These are phyloP conservation scores for Chalcosyrphus nemorum DNA, from an alignment of 2,888 invertebrate species.

Conservation along the genomic window DNA sequence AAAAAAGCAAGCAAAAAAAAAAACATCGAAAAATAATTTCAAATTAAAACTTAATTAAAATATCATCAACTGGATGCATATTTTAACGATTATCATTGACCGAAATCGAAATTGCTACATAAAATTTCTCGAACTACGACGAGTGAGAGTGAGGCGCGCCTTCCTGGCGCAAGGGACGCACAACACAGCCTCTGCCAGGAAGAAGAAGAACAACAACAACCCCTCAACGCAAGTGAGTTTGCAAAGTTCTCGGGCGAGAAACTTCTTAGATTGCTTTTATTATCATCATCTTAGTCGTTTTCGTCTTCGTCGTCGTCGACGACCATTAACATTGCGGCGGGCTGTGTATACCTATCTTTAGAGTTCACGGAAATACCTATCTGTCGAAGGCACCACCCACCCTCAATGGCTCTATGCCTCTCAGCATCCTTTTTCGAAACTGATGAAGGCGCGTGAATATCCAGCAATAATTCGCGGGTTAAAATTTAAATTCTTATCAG, in stretches of 20 bases:
- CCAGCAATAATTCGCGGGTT: constrained; percentile 67
- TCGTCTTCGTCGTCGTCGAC: neutral
- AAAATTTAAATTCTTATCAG: constrained; percentile 72
- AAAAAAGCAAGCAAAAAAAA: neutral
- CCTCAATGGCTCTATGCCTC: neutral
- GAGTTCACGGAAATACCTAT: constrained; percentile 39
- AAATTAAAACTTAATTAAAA: constrained; percentile 74
- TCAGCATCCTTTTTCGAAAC: neutral
- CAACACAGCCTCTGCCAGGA: constrained; percentile 2
- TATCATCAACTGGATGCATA: constrained; percentile 73
- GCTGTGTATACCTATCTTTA: constrained; percentile 27
- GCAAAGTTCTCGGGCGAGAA: constrained; percentile 64
- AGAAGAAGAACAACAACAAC: too few relatives aligned
- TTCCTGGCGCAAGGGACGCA: too few relatives aligned
- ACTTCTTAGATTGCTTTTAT: constrained; percentile 76
- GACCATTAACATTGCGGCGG: constrained; percentile 47
- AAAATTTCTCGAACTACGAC: constrained; percentile 63
- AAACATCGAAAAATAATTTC: constrained; percentile 66
- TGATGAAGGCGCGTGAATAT: constrained; percentile 57
- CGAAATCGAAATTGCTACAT: constrained; percentile 72
- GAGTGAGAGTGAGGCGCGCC: constrained; percentile 37
- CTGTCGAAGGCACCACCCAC: constrained; percentile 52
- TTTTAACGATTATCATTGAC: constrained; percentile 74
- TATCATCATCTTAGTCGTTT: constrained; percentile 66
- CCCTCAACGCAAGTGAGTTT: constrained; percentile 30